Evolutionary conservation across 2,113 vertebrate genomes (phyloP).

Genomic region (Columba janthina): DNA sequence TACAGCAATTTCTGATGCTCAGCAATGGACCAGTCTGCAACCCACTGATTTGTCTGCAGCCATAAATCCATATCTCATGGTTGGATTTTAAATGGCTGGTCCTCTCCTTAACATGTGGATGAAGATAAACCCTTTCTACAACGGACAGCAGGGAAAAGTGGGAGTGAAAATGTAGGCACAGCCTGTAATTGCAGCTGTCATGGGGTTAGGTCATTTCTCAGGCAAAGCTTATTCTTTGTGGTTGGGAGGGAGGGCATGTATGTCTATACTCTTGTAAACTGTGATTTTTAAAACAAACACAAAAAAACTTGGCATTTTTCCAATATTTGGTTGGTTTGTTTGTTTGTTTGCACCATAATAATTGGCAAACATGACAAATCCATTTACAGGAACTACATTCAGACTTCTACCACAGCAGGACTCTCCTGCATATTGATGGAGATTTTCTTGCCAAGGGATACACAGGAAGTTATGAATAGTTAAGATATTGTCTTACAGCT

Average conservation of each 20-base stretch:
- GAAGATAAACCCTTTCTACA: background rate
- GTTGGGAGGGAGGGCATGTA: background rate
- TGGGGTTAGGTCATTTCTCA: background rate
- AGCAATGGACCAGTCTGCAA: background rate
- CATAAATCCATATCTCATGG: too few species aligned
- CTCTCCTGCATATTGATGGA: too few species aligned
- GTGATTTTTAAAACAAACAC: background rate
- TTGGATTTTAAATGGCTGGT: background rate
- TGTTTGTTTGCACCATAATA: too few species aligned
- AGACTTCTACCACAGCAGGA: too few species aligned
- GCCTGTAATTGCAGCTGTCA: background rate
- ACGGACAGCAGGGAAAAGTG: background rate
- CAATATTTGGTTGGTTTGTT: too few species aligned
- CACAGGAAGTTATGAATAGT: too few species aligned
- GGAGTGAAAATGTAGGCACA: too few species aligned
- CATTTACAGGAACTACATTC: too few species aligned
- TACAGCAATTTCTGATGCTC: background rate
- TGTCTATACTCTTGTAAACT: background rate
- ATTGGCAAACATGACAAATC: too few species aligned
- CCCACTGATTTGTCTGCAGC: background rate
- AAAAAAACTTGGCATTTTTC: background rate
- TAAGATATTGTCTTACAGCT: too few species aligned
- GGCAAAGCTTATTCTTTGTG: background rate
- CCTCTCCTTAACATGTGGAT: background rate
- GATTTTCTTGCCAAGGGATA: too few species aligned